Evolutionary conservation across 23 tunicate species (phyloP), one percentile per base, ranked within the genome.

Genomic region (Styela clava): DNA sequence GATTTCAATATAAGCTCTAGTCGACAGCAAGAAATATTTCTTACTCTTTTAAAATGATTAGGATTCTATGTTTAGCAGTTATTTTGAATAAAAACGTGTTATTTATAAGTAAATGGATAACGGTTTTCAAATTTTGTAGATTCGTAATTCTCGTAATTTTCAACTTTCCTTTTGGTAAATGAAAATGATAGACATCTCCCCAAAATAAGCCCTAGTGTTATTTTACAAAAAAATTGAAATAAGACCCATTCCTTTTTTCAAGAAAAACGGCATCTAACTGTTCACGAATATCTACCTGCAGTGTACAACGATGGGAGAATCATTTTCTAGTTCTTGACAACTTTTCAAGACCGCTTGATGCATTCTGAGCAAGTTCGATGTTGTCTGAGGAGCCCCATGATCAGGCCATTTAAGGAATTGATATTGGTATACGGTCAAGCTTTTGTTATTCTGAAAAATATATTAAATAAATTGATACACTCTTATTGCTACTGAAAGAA

Each of bases 391-490:
- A 34, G 73, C 86, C 22, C 79, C 86, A 20, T 83, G 79, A 31
- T 83, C 86, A 9, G 86, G 86, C 86, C 86, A 83, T 56, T 30
- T 61, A 5, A 31, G 52, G 73, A 69, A 83, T 20, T 83, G 86
- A 69, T 29, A 83, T 16, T 83, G 86, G 34, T 27, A 27, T 2
- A 82, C n/a, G 2, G 69, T 61, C 26, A 12, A 69, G 16, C 85
- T 72, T 12, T 12, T 44, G 56, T 5, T 44, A 44, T 5, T 5
- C 56, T 5, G 7, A 44, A 44, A 44, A 44, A 7, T 7, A 44
- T 44, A 5, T 44, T 7, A 44, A 12, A 44, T 5, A 44, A 12
- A 44, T 5, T 7, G 56, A 12, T 5, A 44, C 56, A n/a, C n/a
- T n/a, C n/a, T n/a, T n/a, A 44, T 44, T 5, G 56, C 56, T 7